Percentiles rank a stretch among this genome's conserved stretches.
Conservation (phyloP, 2,113 vertebrate species). For the Syrmaticus mikado region DNA sequence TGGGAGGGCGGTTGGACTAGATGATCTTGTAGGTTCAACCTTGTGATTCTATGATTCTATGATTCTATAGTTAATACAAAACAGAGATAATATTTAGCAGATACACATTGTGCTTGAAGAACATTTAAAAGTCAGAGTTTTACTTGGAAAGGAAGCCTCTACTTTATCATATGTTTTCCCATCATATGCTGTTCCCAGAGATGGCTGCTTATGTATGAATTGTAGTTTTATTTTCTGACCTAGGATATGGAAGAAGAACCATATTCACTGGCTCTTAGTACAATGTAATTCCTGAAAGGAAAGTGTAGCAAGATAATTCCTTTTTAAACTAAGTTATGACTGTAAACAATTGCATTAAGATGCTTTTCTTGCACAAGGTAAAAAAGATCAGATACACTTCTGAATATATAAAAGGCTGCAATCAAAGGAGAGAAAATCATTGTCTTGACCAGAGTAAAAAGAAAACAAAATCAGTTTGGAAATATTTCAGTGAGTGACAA, state of each 20-base stretch:
- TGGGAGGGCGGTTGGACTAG: too few relatives aligned
- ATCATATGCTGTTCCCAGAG: background rate
- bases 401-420: background rate
- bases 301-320: background rate
- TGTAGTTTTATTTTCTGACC: background rate
- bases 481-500: background rate
- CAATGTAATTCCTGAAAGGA: background rate
- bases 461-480: background rate
- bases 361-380: background rate
- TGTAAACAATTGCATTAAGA: background rate
- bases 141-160: background rate
- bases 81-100: background rate
- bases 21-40: too few relatives aligned
- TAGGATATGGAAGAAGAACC: background rate
- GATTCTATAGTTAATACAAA: background rate
- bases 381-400: background rate
- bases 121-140: background rate
- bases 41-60: too few relatives aligned
- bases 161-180: background rate
- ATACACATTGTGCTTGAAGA: background rate
- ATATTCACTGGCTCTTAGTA: background rate
- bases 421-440: background rate
- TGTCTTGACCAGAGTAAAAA: background rate
- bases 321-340: background rate
- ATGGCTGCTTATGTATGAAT: background rate